phyloP scores from a whole-genome alignment of 1,140 invertebrate species.

The Trigoniulus corallinus region DNA sequence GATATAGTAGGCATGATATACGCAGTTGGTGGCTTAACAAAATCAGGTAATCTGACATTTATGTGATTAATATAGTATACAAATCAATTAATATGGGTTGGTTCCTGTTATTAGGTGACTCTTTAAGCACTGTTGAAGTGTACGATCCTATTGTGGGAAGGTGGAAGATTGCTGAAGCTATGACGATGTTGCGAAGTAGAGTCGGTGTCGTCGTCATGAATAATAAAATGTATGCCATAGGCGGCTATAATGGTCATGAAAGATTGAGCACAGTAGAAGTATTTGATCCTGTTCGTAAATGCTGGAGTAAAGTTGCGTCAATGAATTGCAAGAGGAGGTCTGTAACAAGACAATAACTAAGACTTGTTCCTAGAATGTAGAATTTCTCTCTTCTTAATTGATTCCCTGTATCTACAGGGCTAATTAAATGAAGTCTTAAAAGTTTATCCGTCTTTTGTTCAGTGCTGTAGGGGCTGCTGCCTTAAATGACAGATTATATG shows the following conservation, averaged over 20 bases:
- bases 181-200: slow-evolving; percentile 65
- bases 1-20: slow-evolving; percentile 60
- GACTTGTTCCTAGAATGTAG: too few species aligned
- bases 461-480: slow-evolving; percentile 74
- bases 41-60: slow-evolving; percentile 53
- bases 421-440: neutral
- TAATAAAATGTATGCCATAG: slow-evolving; percentile 37
- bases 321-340: slow-evolving; percentile 72
- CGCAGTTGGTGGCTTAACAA: slow-evolving; percentile 71
- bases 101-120: slow-evolving; percentile 63
- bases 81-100: too few species aligned
- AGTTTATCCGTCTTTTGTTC: slow-evolving; percentile 13
- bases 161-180: slow-evolving; percentile 64
- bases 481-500: slow-evolving; percentile 59
- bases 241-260: slow-evolving; percentile 61
- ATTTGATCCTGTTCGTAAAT: slow-evolving; percentile 52
- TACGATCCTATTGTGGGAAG: slow-evolving; percentile 53
- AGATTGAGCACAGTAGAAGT: slow-evolving; percentile 72
- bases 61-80: too few species aligned
- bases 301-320: slow-evolving; percentile 58
- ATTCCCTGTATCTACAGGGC: slow-evolving; percentile 1
- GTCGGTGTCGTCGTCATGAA: slow-evolving; percentile 69
- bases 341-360: too few species aligned
- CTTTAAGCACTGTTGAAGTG: slow-evolving; percentile 69
- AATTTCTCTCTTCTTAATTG: slow-evolving; percentile 4